phyloP scores from a whole-genome alignment of 2,888 invertebrate species.

The Plagiodera versicolora region DNA sequence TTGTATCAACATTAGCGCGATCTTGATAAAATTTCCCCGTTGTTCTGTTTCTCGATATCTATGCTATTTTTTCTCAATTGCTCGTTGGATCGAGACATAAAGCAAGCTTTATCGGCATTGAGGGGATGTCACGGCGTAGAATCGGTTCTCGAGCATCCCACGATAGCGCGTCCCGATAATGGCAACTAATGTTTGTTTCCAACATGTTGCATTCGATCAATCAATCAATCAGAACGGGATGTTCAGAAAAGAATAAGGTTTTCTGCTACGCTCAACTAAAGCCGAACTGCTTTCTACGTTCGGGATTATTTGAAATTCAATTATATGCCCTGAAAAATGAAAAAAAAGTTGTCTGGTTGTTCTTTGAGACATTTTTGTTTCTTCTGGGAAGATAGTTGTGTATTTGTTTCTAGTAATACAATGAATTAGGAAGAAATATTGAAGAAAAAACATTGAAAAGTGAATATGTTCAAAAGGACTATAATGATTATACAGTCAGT shows the following conservation, averaged over 20 bases:
- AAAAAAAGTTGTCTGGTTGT: too few species aligned
- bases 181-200: conserved; percentile 44
- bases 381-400: too few species aligned
- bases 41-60: conserved; percentile 33
- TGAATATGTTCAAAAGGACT: too few species aligned
- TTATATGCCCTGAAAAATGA: too few species aligned
- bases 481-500: too few species aligned
- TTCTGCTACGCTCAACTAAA: neutral
- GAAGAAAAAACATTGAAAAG: too few species aligned
- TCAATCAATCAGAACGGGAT: conserved; percentile 43
- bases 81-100: conserved; percentile 30
- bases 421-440: too few species aligned
- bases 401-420: too few species aligned
- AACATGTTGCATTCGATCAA: conserved; percentile 43
- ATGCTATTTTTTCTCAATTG: conserved; percentile 40
- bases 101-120: conserved; percentile 30
- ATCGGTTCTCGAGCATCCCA: conserved; percentile 34
- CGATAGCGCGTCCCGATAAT: conserved; percentile 43
- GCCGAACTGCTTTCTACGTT: neutral
- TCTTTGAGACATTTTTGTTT: too few species aligned
- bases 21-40: conserved; percentile 38
- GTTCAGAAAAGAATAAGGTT: conserved; percentile 28
- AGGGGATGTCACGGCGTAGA: conserved; percentile 33
- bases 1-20: conserved; percentile 33
- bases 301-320: too few species aligned